A percentile compares a stretch with the other conserved stretches of the same genome.
These are phyloP conservation scores for Bugulina stolonifera DNA, from an alignment of 2,888 invertebrate genomes.

Conservation along the genomic window DNA sequence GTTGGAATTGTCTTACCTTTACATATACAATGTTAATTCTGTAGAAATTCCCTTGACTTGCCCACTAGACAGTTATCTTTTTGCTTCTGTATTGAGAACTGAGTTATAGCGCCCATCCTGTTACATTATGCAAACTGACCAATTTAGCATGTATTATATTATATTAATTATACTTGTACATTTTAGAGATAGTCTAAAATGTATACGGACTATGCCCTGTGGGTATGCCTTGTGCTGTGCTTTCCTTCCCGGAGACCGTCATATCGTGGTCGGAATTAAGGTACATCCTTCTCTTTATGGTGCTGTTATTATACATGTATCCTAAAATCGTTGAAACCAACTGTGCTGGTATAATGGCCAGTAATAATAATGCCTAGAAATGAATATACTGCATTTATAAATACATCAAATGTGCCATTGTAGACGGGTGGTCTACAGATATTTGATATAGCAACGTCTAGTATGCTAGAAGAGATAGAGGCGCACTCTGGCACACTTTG, in stretches of 20 bases:
- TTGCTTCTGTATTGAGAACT: no score
- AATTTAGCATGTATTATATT: no score
- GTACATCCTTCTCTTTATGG: constrained; percentile 40
- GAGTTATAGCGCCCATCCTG: no score
- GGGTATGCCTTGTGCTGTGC: constrained; percentile 67
- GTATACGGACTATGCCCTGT: constrained; percentile 66
- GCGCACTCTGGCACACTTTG: constrained; percentile 78
- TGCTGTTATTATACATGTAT: no score
- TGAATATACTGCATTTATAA: neutral
- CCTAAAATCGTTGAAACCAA: no score
- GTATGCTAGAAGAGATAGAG: constrained; percentile 69
- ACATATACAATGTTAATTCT: no score
- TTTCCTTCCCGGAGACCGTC: constrained; percentile 85
- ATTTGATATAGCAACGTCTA: constrained; percentile 75
- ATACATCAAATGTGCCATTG: neutral
- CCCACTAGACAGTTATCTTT: no score
- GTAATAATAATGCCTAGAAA: no score
- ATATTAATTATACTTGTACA: neutral
- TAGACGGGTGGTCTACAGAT: constrained; percentile 69
- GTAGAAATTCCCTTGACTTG: no score
- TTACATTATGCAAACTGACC: no score
- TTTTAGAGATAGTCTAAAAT: constrained; percentile 56
- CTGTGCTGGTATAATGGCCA: no score
- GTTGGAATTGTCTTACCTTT: no score
- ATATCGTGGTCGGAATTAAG: constrained; percentile 79